Base-by-base conservation (phyloP, 1,140 invertebrate genomes). In the Meloidogyne chitwoodi region DNA sequence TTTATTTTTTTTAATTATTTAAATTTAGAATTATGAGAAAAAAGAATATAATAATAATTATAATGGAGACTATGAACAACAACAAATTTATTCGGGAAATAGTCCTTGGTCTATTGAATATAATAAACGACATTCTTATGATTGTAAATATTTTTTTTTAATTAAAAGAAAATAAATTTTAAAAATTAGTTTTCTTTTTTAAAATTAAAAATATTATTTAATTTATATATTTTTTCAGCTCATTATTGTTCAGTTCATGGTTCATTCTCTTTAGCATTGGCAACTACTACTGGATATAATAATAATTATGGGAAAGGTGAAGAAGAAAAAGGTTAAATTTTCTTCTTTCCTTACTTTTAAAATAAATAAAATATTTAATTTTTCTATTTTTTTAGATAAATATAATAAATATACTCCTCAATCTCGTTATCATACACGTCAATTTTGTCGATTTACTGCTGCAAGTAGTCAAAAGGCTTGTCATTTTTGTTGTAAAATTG, bases 181-280 rank as follows among this genome's bases (percentile, higher is more conserved):
- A 5, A 31, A 5, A 19, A 68, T 68, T 68, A n/a, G n/a, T n/a
- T n/a, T n/a, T n/a, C n/a, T 27, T 24, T 68, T n/a, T n/a, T 10
- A 31, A 10, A 19, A 19, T 56, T 38, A 16, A 16, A 14, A 29
- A 5, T 77, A 68, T 22, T 26, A 26, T 16, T 24, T 34, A 74
- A 41, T 24, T 26, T 31, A 6, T n/a, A 19, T 19, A 22, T 27
- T 34, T 26, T 71, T 74, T 27, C 14, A 77, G 75, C 66, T 65
- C 71, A 77, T 41, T 77, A 77, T 31, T 77, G 75, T 73, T 77
- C 75, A 22, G 75, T 77, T n/a, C 75, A 77, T 26, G 75, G 75
- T 26, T 77, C 75, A 1, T 77, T 77, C 11, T 61, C 75, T 2
- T 29, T 77, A 22, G 75, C 75, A 29, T 41, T 74, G 26, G 74